phyloP scores from a whole-genome alignment of 2,113 vertebrate species.

The Lycocorax pyrrhopterus region DNA sequence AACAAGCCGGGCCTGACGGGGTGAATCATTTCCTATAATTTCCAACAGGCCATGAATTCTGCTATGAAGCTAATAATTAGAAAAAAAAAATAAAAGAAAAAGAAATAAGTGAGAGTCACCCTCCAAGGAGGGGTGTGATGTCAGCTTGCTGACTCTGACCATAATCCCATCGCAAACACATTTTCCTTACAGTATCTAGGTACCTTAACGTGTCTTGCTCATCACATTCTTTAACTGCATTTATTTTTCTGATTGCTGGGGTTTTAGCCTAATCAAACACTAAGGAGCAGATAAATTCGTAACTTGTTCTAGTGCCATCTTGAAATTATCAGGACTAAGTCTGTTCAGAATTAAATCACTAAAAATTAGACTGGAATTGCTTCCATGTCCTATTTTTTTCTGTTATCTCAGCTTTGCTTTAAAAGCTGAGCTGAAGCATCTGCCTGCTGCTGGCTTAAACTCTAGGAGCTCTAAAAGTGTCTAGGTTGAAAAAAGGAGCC shows the following conservation, averaged over 20 bases:
- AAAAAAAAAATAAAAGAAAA: neutral
- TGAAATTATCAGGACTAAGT: neutral
- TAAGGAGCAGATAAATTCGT: neutral
- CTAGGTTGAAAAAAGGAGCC: neutral
- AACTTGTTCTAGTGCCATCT: neutral
- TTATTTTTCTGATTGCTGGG: neutral
- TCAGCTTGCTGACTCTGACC: neutral
- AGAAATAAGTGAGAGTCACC: neutral
- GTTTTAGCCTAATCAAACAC: neutral
- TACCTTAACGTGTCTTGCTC: neutral
- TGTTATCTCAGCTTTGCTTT: neutral
- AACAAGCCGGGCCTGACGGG: neutral
- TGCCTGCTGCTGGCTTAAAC: neutral
- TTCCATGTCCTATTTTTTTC: neutral
- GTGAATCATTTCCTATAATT: neutral
- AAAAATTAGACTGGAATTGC: neutral
- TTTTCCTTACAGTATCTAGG: neutral
- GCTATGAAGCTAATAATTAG: neutral
- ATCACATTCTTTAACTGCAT: neutral
- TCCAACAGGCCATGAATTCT: neutral
- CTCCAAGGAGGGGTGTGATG: neutral
- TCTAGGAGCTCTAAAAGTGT: neutral
- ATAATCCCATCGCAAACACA: neutral
- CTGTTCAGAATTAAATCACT: neutral
- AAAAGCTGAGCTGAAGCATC: neutral